Percentiles rank a stretch among this genome's conserved stretches.
Conservation (phyloP, 2,888 invertebrate genomes). For the Cosmorhoe ocellata region DNA sequence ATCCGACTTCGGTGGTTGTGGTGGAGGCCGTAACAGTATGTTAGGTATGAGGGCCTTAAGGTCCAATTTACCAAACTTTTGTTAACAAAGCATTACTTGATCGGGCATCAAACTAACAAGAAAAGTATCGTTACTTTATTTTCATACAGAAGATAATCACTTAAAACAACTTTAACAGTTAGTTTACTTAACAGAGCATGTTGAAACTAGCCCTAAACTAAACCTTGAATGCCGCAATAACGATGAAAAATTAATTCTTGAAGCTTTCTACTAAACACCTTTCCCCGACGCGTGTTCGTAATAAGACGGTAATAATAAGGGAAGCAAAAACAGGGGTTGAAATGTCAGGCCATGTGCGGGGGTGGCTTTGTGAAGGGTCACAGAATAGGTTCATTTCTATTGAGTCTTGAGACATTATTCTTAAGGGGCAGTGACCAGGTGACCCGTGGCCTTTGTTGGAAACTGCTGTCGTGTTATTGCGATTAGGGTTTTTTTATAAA, state of each 20-base stretch:
- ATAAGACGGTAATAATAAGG: constrained; percentile 62
- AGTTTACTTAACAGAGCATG: no score
- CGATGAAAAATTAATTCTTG: constrained; percentile 51
- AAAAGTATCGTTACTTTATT: no score
- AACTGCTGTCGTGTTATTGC: not conserved
- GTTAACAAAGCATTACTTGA: no score
- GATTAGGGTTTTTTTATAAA: no score
- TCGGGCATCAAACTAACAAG: no score
- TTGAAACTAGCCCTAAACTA: no score
- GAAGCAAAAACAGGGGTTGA: constrained; percentile 63
- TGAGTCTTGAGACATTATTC: constrained; percentile 71
- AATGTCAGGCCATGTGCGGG: constrained; percentile 75
- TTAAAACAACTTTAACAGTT: no score
- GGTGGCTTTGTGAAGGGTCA: constrained; percentile 58
- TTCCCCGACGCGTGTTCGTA: constrained; percentile 70
- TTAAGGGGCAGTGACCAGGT: constrained; percentile 71
- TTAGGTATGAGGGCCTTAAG: no score
- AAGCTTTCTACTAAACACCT: constrained; percentile 75
- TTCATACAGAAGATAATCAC: no score
- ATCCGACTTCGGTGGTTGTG: no score
- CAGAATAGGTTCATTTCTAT: not conserved
- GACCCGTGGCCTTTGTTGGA: constrained; percentile 46
- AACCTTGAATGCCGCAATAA: constrained; percentile 18
- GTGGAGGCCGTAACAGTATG: no score
- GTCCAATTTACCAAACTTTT: no score